Conservation (phyloP, 1,140 invertebrate species). For the Hyles euphorbiae region DNA sequence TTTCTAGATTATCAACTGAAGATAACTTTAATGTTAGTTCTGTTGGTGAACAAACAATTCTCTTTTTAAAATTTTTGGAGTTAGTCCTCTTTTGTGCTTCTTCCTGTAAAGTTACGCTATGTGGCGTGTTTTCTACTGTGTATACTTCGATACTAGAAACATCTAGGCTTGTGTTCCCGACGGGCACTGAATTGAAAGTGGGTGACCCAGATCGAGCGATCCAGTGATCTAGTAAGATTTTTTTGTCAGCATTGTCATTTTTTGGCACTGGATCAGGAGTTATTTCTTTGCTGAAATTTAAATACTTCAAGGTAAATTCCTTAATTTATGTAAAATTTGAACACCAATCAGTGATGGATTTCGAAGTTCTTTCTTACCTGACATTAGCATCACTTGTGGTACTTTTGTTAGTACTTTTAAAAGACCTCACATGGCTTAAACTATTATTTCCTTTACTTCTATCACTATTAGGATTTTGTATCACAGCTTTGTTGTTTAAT, state of each 20-base stretch:
- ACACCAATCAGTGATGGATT: no score
- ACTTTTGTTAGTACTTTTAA: constrained; percentile 48
- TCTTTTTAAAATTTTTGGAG: constrained; percentile 53
- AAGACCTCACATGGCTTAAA: constrained; percentile 49
- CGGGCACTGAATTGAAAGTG: constrained; percentile 65
- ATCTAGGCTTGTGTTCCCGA: constrained; percentile 59
- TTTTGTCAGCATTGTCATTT: constrained; percentile 70
- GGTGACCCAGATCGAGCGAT: constrained; percentile 69
- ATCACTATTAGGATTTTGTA: constrained; percentile 24
- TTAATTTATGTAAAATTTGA: no score
- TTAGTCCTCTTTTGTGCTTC: constrained; percentile 29
- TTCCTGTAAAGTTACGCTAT: constrained; percentile 32
- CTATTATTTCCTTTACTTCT: constrained; percentile 24
- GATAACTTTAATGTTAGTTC: constrained; percentile 63
- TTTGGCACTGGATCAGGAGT: constrained; percentile 29
- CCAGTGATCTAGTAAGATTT: constrained; percentile 72
- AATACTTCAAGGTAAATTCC: no score
- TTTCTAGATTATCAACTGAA: constrained; percentile 59
- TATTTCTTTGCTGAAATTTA: constrained; percentile 36
- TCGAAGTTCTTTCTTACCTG: background rate
- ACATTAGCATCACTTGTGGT: constrained; percentile 1
- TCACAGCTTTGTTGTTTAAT: constrained; percentile 54
- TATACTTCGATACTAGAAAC: constrained; percentile 68
- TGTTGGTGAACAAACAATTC: constrained; percentile 62
- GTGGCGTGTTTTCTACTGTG: constrained; percentile 68